Evolutionary conservation across 2,113 vertebrate genomes (phyloP), one percentile per base, ranked within the genome.

Genomic region (Cottus gobio): DNA sequence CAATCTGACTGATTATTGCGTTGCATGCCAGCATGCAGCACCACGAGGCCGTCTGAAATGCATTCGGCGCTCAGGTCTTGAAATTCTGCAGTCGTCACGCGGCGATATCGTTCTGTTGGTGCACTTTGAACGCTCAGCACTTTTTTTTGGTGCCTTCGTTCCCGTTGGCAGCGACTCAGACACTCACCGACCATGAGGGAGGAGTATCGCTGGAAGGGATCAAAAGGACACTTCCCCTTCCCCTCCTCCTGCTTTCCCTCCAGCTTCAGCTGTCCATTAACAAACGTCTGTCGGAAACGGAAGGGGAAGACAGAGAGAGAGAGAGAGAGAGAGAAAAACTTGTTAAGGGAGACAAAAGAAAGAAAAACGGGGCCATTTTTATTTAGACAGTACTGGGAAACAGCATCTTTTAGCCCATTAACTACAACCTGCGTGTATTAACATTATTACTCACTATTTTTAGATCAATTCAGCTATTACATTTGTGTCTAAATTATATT

Each of bases 211-310:
- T 92, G 92, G 70, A 93, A 93, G 28, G 96, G 95, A 87, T 95
- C 95, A 88, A 95, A 96, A 0, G 94, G 95, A 87, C 95, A 94
- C 75, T 93, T 95, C 65, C 95, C 95, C 73, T 94, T 94, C 63
- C 94, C 93, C 66, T 95, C 95, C 72, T 94, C 92, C 64, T 71
- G 93, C 80, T 71, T 92, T 34, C 89, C 92, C 75, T 90, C 83
- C 77, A 96, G 90, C 48, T 30, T 91, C 73, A 95, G 89, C 85
- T 92, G 88, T 7, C 68, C 88, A 20, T 94, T 85, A 72, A 73
- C 75, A 89, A 93, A 92, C 1, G 85, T 88, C 94, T 95, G 91
- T 66, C 42, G 67, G 77, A 85, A 88, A 84, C 73, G 85, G 67
- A 77, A 67, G 10, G 9, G 30, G 8, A 37, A 37, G 36, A 37